These are phyloP conservation scores for Carcina quercana DNA, from an alignment of 2,888 invertebrate genomes.

Conservation along the genomic window DNA sequence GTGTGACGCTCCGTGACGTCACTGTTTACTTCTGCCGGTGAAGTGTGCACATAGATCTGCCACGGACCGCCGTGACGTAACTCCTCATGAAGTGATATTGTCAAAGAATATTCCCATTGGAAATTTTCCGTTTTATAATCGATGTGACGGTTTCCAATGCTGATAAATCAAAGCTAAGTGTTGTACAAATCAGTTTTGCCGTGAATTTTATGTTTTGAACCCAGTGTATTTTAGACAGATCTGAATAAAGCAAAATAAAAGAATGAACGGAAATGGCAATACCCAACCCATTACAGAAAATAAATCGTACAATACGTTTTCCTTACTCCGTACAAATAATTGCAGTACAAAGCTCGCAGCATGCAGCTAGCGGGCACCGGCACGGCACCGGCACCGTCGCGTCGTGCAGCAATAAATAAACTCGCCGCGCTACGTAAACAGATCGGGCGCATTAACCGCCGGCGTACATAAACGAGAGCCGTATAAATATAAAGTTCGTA, in stretches of 20 bases:
- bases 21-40: conserved; percentile 63
- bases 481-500: conserved; percentile 74
- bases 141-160: no score
- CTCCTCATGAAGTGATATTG: conserved; percentile 19
- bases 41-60: conserved; percentile 47
- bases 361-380: no score
- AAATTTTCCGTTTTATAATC: no score
- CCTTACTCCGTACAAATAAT: conserved; percentile 61
- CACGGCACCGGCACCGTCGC: no score
- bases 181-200: no score
- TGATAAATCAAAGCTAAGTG: no score
- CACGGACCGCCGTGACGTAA: conserved; percentile 38
- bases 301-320: conserved; percentile 59
- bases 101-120: no score
- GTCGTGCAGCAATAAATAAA: conserved; percentile 68
- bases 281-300: conserved; percentile 7
- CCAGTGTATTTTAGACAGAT: no score
- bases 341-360: conserved; percentile 67
- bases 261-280: no score
- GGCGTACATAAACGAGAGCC: conserved; percentile 73
- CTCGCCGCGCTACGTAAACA: conserved; percentile 64
- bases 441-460: conserved; percentile 72
- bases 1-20: conserved; percentile 71
- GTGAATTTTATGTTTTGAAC: no score
- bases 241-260: no score